Evolutionary conservation across 2,113 vertebrate species (phyloP), one percentile per base, ranked within the genome.

Genomic region (Aix galericulata): DNA sequence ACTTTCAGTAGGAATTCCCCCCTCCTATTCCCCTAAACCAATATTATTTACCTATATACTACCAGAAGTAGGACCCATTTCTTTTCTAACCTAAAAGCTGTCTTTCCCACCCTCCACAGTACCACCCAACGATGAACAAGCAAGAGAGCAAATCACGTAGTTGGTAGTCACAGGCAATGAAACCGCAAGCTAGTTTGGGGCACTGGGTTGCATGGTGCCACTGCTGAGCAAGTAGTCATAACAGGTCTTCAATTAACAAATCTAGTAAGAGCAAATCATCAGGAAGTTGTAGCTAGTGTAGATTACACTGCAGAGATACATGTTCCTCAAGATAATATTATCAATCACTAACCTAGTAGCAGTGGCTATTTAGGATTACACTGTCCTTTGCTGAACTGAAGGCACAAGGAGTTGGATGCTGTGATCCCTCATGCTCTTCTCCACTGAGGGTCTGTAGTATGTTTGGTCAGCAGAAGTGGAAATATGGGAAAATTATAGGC

Each of bases 251-350:
- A 80, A 52, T n/a, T 66, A 83, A 73, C 13, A 81, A 80, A 48
- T 1, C 40, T 53, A 50, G 17, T 17, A 67, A 62, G 1, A 86
- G 27, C 7, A 73, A 27, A 6, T 17, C 21, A 83, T 93, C 40
- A 67, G 25, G 40, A 34, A 90, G 20, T 5, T 6, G 14, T 9
- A 93, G 46, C 12, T 82, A 38, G 8, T 6, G 3, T 29, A 88
- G 27, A 71, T 53, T 27, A 69, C 21, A 40, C 8, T 42, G 9
- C 26, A 55, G 69, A 71, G n/a, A 74, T 13, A 32, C 0, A 1
- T 0, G 0, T 50, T 53, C 29, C 68, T 86, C 8, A 25, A 23
- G 25, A 79, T 5, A 55, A 27, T 1, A 81, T 15, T 27, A 60
- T 72, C 29, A 56, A 15, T 58, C 73, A 34, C 53, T 55, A 76